Evolutionary conservation across 2,797 vertebrate genomes (phyloP), one percentile per base, ranked within the genome.

Genomic region (Tenualosa thibaudeaui): DNA sequence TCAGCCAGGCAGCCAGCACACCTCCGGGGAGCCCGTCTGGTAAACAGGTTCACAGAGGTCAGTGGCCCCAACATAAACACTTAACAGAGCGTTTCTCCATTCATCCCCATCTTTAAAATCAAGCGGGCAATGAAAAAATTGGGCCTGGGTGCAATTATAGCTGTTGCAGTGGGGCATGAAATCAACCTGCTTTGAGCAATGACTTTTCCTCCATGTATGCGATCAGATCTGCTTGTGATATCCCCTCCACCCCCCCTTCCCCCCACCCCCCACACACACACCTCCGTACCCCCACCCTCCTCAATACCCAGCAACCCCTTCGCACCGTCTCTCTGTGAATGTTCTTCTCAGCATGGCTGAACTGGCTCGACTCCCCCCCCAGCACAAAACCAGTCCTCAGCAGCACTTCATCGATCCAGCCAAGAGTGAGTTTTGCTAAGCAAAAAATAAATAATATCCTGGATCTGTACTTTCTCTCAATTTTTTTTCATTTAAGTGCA

Each of bases 21-120:
- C 92, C 97, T 96, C 96, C 86, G 94, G 97, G 97, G 96, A 97
- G 95, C 93, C 96, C 93, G 89, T 94, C 93, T 94, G 95, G 96
- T 96, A 97, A 96, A 95, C 94, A 94, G 97, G 98, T 98, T 99
- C 98, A 99, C 98, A 98, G 98, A 98, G 98, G 98, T 98, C 97
- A 96, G 93, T 90, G 84, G 92, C 92, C 96, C 96, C 96, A 95
- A 99, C 98, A 97, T 97, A 99, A 99, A 98, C 97, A 97, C 96
- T 97, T 97, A 97, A 97, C 96, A 96, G 95, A 97, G 97, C 96
- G 96, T 97, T 97, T 97, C 96, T 94, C 88, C 96, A 97, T 98
- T 97, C 95, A 96, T 97, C 95, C 96, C 96, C 96, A 95, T 96
- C 95, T 95, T 96, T 96, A 98, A 99, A 99, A 99, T 97, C 96